phyloP scores from a whole-genome alignment of 2,797 vertebrate species.

The Antrozous pallidus region DNA sequence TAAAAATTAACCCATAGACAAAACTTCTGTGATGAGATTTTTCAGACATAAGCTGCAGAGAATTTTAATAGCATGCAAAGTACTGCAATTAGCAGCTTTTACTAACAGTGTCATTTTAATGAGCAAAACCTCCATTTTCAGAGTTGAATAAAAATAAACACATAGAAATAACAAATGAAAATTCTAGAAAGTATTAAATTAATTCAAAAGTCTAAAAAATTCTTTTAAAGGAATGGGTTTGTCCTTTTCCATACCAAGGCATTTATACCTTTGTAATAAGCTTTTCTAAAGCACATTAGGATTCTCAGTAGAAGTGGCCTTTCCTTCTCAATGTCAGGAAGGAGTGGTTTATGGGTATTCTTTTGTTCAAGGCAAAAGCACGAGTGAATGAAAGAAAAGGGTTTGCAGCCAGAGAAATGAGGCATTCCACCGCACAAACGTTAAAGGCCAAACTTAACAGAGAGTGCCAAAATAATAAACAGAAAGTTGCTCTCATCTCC shows the following conservation, averaged over 20 bases:
- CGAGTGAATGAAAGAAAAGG: background rate
- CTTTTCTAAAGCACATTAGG: background rate
- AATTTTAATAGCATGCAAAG: slow-evolving; percentile 76
- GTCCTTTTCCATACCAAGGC: background rate
- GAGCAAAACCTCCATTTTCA: slow-evolving; percentile 17
- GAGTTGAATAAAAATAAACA: background rate
- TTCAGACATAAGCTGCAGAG: slow-evolving; percentile 63
- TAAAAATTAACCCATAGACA: slow-evolving; percentile 57
- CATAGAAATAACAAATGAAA: background rate
- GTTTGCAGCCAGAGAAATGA: background rate
- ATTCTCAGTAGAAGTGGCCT: background rate
- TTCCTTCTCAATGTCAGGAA: background rate
- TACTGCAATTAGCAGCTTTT: slow-evolving; percentile 68
- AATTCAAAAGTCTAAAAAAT: background rate
- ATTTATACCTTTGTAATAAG: background rate
- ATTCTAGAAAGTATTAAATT: slow-evolving; percentile 12
- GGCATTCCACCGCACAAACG: background rate
- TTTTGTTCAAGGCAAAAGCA: slow-evolving; percentile 12
- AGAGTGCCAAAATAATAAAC: background rate
- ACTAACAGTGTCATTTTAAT: slow-evolving; percentile 60
- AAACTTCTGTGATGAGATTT: slow-evolving; percentile 57
- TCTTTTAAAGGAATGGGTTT: background rate
- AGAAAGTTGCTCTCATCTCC: background rate
- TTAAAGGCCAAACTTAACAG: background rate
- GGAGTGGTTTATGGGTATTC: background rate